A percentile compares a stretch with the other conserved stretches of the same genome.
Conservation (phyloP, 1,140 invertebrate genomes). For the Drosophila punjabiensis region DNA sequence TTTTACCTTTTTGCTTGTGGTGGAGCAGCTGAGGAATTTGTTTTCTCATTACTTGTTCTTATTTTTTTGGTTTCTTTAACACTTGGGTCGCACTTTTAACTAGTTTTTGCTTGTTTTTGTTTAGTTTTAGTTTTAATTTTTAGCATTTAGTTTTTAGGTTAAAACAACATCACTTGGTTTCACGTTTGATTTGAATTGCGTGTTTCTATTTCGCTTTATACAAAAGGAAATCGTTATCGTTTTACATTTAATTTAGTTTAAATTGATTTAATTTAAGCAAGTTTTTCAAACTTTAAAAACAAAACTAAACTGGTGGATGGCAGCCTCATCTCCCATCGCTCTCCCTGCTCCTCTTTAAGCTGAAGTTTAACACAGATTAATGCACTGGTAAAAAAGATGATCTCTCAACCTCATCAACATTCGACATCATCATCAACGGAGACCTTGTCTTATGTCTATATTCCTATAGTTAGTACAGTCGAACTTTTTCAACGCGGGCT, state of each 20-base stretch:
- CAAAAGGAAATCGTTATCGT: slow-evolving; percentile 40
- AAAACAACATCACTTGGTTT: slow-evolving; percentile 85
- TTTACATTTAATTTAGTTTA: slow-evolving; percentile 62
- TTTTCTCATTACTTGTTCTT: slow-evolving; percentile 48
- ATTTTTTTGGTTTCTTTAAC: slow-evolving; percentile 61
- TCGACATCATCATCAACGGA: slow-evolving; percentile 2
- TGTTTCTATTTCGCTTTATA: slow-evolving; percentile 49
- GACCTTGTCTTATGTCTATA: slow-evolving; percentile 30
- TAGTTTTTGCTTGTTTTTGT: slow-evolving; percentile 39
- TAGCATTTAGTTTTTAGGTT: slow-evolving; percentile 71
- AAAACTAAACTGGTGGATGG: slow-evolving; percentile 50
- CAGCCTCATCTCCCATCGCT: slow-evolving; percentile 32
- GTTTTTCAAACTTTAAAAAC: slow-evolving; percentile 76
- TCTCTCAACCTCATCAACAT: slow-evolving; percentile 22
- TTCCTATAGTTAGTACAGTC: slow-evolving; percentile 17
- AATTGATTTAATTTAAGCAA: slow-evolving; percentile 68
- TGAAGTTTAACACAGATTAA: slow-evolving; percentile 83
- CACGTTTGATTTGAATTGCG: slow-evolving; percentile 84
- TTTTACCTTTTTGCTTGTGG: slow-evolving; percentile 57
- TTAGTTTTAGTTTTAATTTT: slow-evolving; percentile 65
- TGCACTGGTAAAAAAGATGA: slow-evolving; percentile 77
- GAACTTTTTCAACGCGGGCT: slow-evolving; percentile 3
- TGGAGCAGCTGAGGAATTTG: slow-evolving; percentile 52
- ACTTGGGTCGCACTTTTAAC: slow-evolving; percentile 66
- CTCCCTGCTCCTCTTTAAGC: slow-evolving; percentile 45